Evolutionary conservation across 2,888 invertebrate genomes (phyloP).

Genomic region (Orthosia incerta): DNA sequence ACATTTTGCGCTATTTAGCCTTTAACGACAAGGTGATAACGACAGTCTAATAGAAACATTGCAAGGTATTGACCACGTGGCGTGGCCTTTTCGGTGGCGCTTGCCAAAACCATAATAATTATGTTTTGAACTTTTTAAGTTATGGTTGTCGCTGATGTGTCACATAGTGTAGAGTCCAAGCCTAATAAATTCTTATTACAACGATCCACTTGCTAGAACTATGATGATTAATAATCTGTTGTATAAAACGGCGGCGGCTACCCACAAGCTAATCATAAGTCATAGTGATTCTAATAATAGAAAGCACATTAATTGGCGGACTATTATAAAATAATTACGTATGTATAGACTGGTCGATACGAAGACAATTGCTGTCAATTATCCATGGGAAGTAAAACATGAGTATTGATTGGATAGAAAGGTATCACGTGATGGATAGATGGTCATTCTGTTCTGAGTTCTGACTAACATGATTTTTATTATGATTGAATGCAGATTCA

Average conservation of each 20-base stretch:
- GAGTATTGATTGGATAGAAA: conserved; percentile 40
- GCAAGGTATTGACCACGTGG: neutral
- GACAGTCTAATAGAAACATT: neutral
- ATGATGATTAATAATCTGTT: conserved; percentile 1
- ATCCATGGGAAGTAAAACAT: conserved; percentile 63
- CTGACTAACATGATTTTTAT: neutral
- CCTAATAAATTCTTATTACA: neutral
- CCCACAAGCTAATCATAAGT: conserved; percentile 31
- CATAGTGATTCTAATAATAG: conserved; percentile 52
- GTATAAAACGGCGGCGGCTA: neutral
- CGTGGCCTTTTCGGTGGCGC: neutral
- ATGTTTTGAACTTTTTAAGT: too few relatives aligned
- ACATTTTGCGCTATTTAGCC: neutral
- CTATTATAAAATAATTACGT: conserved; percentile 67
- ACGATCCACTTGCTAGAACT: neutral
- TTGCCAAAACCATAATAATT: neutral
- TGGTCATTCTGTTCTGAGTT: neutral
- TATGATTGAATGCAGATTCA: neutral
- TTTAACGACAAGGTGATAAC: neutral
- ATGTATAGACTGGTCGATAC: conserved; percentile 58
- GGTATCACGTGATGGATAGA: neutral
- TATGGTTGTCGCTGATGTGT: neutral
- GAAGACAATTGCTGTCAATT: conserved; percentile 71
- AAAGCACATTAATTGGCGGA: conserved; percentile 64
- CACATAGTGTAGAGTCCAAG: neutral